Evolutionary conservation across 2,113 vertebrate species (phyloP), one percentile per base, ranked within the genome.

Genomic region (Fregata magnificens): DNA sequence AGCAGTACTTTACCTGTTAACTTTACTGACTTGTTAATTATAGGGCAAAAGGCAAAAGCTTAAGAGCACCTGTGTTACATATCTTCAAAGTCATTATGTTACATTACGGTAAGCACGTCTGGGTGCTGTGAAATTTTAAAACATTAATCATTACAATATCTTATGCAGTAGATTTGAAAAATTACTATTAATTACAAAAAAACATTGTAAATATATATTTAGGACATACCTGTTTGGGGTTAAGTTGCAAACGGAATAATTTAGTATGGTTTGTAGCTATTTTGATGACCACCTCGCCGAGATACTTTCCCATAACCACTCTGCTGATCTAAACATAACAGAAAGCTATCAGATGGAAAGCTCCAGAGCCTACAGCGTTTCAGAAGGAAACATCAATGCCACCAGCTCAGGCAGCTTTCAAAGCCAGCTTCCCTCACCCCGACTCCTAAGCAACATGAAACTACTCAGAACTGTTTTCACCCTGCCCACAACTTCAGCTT

Each of bases 1-100:
- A 99, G 99, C 99, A 99, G 99, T 99, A 99, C 99, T 99, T 99
- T 99, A 99, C 99, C 99, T 99, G 99, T 99, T 99, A 99, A 99
- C 98, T 99, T 99, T 99, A 99, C 99, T 99, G 98, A 98, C 97
- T 99, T 98, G 98, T 99, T 99, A 99, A 98, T 99, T 99, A 99
- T 98, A 99, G 98, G 99, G 98, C 98, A 98, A 99, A 98, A 97
- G 97, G 97, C 96, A 98, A 98, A 98, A 98, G 98, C 98, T 98
- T 98, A 98, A 98, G 97, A 98, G 98, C 98, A 98, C 98, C 98
- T 98, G 98, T 97, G 98, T 98, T 98, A 99, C 95, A 98, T 98
- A 99, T 99, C 98, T 98, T 98, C 98, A 98, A 99, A 98, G 98
- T 99, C 98, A 98, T 98, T 99, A 99, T 38, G 99, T 99, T 99